Percentiles rank a stretch among this genome's conserved stretches.
Evolutionary conservation across 2,113 vertebrate genomes (phyloP).

Genomic region (Nyctibius bracteatus): DNA sequence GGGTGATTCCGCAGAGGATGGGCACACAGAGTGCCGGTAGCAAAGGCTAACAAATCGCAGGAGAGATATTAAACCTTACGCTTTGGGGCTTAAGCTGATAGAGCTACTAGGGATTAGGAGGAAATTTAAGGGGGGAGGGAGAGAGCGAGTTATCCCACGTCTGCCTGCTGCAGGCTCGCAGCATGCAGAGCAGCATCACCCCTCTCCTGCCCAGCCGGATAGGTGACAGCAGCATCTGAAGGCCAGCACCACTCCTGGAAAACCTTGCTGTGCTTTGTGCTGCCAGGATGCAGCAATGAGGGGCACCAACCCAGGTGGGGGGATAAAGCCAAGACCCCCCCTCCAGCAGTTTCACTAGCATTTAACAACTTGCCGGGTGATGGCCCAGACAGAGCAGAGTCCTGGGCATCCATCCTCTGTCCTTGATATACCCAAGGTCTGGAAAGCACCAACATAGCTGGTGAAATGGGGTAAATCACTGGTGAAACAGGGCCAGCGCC

Average conservation of each 20-base stretch:
- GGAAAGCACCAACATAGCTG: neutral
- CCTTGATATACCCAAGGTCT: neutral
- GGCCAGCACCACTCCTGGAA: neutral
- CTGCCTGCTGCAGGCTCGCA: neutral
- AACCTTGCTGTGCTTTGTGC: neutral
- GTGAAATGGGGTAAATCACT: neutral
- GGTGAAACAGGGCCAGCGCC: neutral
- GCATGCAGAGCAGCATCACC: accelerated
- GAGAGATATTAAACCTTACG: conserved; percentile 18
- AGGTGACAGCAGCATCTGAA: neutral
- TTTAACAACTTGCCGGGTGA: neutral
- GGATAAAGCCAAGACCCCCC: neutral
- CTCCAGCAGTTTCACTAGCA: neutral
- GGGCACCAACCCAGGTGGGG: accelerated
- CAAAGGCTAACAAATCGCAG: conserved; percentile 17
- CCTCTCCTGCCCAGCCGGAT: neutral
- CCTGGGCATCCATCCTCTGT: neutral
- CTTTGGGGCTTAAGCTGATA: conserved; percentile 38
- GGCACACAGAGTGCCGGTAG: neutral
- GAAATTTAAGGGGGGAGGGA: neutral
- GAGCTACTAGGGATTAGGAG: conserved; percentile 34
- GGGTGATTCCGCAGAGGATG: neutral
- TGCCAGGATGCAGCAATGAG: accelerated
- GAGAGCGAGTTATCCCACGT: neutral
- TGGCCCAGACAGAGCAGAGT: neutral